These are phyloP conservation scores for Ariopsis seemanni DNA, from an alignment of 2,113 vertebrate species.

Conservation along the genomic window DNA sequence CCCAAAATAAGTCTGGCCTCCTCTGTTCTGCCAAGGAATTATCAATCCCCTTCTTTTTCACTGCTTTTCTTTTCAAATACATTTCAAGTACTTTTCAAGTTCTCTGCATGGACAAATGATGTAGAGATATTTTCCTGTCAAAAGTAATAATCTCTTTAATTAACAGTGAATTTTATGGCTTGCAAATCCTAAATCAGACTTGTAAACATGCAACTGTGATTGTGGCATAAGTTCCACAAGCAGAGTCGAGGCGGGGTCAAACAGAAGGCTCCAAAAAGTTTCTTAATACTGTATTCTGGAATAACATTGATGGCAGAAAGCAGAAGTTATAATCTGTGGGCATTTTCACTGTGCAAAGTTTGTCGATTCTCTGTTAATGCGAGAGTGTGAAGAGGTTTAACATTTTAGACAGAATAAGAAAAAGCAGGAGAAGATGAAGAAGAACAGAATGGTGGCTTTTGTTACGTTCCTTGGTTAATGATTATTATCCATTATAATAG, in stretches of 20 bases:
- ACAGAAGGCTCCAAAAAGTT: background rate
- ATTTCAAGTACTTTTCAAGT: background rate
- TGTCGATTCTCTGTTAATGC: too few relatives aligned
- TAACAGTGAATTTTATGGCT: background rate
- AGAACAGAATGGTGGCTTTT: too few relatives aligned
- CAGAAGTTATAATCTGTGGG: background rate
- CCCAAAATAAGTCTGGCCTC: background rate
- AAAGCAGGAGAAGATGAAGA: too few relatives aligned
- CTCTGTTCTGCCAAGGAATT: background rate
- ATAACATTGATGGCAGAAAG: background rate
- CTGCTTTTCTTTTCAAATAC: background rate
- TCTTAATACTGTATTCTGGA: background rate
- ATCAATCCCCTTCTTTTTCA: background rate
- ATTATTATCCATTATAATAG: too few relatives aligned
- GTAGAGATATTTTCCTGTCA: background rate
- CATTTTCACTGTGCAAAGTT: too few relatives aligned
- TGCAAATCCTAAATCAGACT: background rate
- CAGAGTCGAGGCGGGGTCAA: background rate
- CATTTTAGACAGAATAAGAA: too few relatives aligned
- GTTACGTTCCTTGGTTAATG: too few relatives aligned
- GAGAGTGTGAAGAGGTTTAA: too few relatives aligned
- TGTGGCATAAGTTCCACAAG: background rate
- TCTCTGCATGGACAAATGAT: background rate
- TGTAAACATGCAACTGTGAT: background rate
- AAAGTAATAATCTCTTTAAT: background rate